phyloP scores from a whole-genome alignment of 2,888 invertebrate species.

The Temnothorax unifasciatus region DNA sequence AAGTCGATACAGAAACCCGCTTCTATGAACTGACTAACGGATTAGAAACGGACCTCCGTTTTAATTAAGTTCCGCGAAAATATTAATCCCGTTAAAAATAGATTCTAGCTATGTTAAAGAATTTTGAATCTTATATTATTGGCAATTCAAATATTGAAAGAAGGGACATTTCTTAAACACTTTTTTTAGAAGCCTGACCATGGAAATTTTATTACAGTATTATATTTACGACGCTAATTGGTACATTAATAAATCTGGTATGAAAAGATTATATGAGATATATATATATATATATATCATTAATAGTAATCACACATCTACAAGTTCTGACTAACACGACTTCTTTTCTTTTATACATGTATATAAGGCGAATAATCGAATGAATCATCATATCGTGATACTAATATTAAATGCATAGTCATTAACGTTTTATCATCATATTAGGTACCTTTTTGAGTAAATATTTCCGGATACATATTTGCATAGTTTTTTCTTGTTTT shows the following conservation, averaged over 20 bases:
- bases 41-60: constrained; percentile 35
- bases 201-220: background rate
- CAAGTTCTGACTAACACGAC: background rate
- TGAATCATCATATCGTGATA: background rate
- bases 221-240: background rate
- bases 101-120: background rate
- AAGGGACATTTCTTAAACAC: background rate
- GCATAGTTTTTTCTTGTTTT: background rate
- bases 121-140: background rate
- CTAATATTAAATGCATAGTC: background rate
- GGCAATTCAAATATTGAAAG: background rate
- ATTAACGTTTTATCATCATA: background rate
- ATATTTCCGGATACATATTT: background rate
- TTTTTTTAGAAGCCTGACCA: background rate
- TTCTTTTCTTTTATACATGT: background rate
- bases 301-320: background rate
- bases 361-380: background rate
- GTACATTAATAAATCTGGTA: background rate
- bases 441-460: background rate
- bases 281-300: background rate
- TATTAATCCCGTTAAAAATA: constrained; percentile 31
- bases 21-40: constrained; percentile 51
- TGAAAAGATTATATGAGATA: background rate
- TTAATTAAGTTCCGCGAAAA: constrained; percentile 32
- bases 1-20: constrained; percentile 41